Percentiles rank a stretch among this genome's conserved stretches.
Conservation (phyloP, 2,797 vertebrate genomes). For the Pseudotriccus pelzelni region DNA sequence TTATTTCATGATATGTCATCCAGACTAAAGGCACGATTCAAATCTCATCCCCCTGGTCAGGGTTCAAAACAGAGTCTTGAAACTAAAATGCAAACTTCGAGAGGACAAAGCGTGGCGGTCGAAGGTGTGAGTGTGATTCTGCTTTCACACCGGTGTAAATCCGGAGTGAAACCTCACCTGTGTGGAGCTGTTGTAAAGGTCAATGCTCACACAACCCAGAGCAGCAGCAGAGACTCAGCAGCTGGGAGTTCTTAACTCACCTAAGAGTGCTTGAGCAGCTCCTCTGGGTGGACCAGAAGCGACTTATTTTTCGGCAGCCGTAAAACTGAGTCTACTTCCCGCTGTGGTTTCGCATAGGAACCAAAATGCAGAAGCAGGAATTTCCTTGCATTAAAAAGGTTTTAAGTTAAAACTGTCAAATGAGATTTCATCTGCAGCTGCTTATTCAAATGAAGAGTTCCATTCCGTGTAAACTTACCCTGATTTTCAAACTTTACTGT, state of each 20-base stretch:
- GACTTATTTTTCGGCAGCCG: neutral
- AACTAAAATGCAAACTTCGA: neutral
- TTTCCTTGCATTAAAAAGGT: neutral
- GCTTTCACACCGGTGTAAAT: neutral
- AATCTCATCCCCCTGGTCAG: neutral
- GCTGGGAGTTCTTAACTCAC: neutral
- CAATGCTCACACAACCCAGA: neutral
- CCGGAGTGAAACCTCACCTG: neutral
- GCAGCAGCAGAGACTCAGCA: neutral
- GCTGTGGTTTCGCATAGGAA: neutral
- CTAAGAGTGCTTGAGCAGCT: neutral
- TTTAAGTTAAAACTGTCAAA: neutral
- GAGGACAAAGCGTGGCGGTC: neutral
- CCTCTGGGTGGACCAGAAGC: neutral
- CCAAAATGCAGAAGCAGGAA: neutral
- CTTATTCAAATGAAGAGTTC: neutral
- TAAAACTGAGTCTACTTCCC: neutral
- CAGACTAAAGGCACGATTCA: neutral
- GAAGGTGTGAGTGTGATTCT: neutral
- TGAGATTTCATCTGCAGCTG: neutral
- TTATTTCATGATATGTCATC: neutral
- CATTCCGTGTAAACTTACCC: neutral
- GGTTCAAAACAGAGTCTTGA: neutral
- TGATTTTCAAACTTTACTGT: neutral
- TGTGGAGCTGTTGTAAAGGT: neutral